phyloP scores from a whole-genome alignment of 2,113 vertebrate genomes.

The Sinocyclocheilus anophthalmus region DNA sequence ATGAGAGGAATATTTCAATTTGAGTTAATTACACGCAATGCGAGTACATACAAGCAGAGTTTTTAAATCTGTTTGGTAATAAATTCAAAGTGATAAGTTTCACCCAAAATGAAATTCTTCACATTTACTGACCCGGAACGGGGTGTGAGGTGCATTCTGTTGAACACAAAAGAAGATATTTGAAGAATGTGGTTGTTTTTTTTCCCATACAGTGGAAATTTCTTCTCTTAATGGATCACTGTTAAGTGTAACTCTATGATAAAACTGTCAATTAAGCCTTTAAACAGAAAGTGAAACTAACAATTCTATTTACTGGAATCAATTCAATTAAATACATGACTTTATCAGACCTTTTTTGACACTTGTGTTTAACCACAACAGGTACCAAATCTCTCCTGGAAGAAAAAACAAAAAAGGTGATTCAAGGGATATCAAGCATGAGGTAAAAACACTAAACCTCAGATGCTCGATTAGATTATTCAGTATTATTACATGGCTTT shows the following conservation, averaged over 20 bases:
- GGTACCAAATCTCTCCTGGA: constrained; percentile 74
- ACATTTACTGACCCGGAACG: no score
- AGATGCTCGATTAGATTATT: not conserved
- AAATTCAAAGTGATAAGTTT: not conserved
- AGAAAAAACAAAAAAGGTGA: constrained; percentile 47
- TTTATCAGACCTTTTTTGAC: not conserved
- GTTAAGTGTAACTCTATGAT: not conserved
- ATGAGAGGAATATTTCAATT: no score
- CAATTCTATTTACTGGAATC: not conserved
- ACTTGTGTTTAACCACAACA: no score
- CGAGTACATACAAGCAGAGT: no score
- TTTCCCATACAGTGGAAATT: no score
- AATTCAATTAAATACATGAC: not conserved
- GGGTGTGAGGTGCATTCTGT: no score
- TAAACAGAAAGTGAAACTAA: not conserved
- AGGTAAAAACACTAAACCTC: constrained; percentile 61
- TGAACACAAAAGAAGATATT: no score
- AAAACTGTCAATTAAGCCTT: not conserved
- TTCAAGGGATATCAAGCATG: constrained; percentile 60
- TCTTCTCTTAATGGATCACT: not conserved
- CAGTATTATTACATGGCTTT: not conserved
- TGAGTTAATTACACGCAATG: no score
- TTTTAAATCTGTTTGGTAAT: not conserved
- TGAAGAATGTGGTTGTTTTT: no score
- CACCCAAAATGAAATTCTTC: no score